These are phyloP conservation scores for Loripinus fragilis DNA, from an alignment of 2,888 invertebrate species.

Conservation along the genomic window DNA sequence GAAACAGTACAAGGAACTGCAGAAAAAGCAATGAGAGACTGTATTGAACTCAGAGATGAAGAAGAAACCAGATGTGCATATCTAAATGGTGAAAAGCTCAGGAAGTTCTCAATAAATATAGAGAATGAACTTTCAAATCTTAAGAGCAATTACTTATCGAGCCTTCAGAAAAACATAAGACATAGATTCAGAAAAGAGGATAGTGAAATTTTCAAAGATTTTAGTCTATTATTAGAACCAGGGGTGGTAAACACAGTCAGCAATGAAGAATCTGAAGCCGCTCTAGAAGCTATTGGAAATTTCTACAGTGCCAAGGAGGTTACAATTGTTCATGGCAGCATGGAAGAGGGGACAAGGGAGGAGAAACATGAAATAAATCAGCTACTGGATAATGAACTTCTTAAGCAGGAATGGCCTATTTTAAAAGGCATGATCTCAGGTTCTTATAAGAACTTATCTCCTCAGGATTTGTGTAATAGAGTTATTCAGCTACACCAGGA, in stretches of 20 bases:
- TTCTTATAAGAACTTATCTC: slow-evolving; percentile 7
- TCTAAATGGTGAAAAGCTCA: slow-evolving; percentile 30
- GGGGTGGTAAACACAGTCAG: neutral
- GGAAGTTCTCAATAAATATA: neutral
- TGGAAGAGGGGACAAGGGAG: slow-evolving; percentile 19
- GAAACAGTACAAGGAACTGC: slow-evolving; percentile 25
- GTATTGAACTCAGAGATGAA: slow-evolving; percentile 9
- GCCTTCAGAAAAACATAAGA: slow-evolving; percentile 36
- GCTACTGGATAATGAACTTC: slow-evolving; percentile 21
- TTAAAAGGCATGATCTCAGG: slow-evolving; percentile 41
- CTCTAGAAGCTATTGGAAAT: neutral
- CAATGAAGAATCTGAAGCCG: neutral
- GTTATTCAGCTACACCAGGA: slow-evolving; percentile 26
- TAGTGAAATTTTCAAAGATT: slow-evolving; percentile 30
- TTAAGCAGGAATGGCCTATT: slow-evolving; percentile 39
- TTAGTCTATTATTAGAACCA: slow-evolving; percentile 34
- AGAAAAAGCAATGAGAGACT: slow-evolving; percentile 25
- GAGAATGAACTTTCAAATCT: slow-evolving; percentile 32
- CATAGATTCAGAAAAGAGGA: slow-evolving; percentile 40
- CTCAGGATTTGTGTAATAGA: slow-evolving; percentile 19
- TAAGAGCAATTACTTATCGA: slow-evolving; percentile 18
- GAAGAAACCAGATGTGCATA: neutral
- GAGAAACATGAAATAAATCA: neutral
- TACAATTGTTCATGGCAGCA: slow-evolving; percentile 23
- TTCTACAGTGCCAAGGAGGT: slow-evolving; percentile 20